Evolutionary conservation across 2,113 vertebrate species (phyloP).

Genomic region (Ictalurus furcatus): DNA sequence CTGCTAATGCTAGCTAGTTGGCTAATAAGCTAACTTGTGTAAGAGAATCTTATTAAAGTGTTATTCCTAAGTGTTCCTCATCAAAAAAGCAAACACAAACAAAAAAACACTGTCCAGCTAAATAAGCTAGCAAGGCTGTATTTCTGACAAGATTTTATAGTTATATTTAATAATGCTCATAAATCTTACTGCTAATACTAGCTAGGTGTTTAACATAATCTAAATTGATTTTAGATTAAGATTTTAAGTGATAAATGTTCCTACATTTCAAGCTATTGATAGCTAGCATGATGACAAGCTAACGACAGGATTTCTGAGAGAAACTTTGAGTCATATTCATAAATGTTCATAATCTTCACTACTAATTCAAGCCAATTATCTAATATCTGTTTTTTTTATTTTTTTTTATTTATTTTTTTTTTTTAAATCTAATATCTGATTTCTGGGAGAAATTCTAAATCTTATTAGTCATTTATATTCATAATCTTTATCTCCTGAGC

Average conservation of each 20-base stretch:
- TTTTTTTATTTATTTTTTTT: too few species aligned
- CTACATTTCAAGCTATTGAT: neutral
- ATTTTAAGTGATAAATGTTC: neutral
- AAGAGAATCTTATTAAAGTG: neutral
- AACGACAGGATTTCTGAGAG: neutral
- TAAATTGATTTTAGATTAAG: neutral
- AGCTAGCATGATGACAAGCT: neutral
- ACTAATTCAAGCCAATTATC: neutral
- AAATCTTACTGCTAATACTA: neutral
- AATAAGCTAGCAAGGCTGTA: neutral
- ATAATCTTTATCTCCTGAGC: neutral
- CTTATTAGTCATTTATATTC: neutral
- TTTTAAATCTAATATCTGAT: neutral
- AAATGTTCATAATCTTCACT: neutral
- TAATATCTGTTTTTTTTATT: neutral
- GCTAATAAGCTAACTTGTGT: neutral
- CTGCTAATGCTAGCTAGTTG: neutral
- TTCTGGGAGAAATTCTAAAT: neutral
- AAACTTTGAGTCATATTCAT: neutral
- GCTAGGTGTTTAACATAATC: neutral
- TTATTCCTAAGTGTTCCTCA: neutral
- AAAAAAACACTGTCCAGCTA: neutral
- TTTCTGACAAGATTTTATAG: neutral
- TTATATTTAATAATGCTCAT: neutral
- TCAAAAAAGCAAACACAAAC: neutral